Evolutionary conservation across 2,888 invertebrate species (phyloP).

Genomic region (Anoplius nigerrimus): DNA sequence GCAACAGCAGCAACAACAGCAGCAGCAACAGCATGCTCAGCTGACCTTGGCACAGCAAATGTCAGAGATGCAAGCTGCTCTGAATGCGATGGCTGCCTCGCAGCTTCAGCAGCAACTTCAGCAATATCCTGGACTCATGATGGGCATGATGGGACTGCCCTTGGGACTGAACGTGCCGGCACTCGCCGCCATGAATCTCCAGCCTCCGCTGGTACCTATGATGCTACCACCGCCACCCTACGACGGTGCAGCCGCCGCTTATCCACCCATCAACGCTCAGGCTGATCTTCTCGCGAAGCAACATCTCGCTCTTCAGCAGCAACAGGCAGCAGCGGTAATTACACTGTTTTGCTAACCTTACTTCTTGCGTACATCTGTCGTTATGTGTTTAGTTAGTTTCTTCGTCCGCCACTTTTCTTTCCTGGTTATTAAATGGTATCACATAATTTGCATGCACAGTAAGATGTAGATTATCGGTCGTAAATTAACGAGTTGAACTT

Average conservation of each 20-base stretch:
- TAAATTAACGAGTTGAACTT: too few relatives aligned
- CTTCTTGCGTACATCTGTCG: background rate
- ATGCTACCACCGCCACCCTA: conserved; percentile 91
- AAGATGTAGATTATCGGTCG: too few relatives aligned
- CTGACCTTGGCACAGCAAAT: conserved; percentile 83
- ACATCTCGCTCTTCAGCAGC: conserved; percentile 81
- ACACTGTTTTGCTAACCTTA: conserved; percentile 5
- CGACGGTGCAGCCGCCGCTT: conserved; percentile 75
- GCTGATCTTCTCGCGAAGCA: conserved; percentile 81
- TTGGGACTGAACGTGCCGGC: conserved; percentile 87
- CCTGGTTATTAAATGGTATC: too few relatives aligned
- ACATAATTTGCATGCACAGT: too few relatives aligned
- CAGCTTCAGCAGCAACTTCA: conserved; percentile 90
- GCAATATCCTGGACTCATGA: conserved; percentile 94
- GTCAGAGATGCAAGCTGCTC: conserved; percentile 89
- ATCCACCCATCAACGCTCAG: conserved; percentile 71
- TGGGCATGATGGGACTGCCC: conserved; percentile 89
- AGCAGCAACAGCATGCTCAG: conserved; percentile 72
- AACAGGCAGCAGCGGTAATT: conserved; percentile 72
- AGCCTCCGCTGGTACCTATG: conserved; percentile 92
- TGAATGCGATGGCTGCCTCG: conserved; percentile 84
- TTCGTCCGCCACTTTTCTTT: too few relatives aligned
- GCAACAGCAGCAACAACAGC: conserved; percentile 70
- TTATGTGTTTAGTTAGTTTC: too few relatives aligned
- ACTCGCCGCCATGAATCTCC: conserved; percentile 95